Evolutionary conservation across 1,140 invertebrate species (phyloP).

Genomic region (Drosophila kikkawai): DNA sequence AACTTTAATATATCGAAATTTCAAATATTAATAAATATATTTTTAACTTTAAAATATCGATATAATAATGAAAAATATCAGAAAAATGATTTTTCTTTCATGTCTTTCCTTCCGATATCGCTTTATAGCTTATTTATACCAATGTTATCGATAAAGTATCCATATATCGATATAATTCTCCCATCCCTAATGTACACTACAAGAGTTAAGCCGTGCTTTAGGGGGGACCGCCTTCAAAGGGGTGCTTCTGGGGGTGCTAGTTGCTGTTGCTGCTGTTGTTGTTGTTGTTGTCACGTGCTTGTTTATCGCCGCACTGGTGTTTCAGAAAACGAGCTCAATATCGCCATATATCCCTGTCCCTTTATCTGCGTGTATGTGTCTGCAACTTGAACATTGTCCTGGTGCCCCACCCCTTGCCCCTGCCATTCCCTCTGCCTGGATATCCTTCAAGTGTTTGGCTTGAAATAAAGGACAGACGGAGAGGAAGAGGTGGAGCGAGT

Average conservation of each 20-base stretch:
- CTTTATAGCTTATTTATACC: background rate
- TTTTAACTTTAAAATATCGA: background rate
- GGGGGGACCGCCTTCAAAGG: background rate
- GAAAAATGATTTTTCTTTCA: background rate
- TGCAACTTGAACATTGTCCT: conserved; percentile 24
- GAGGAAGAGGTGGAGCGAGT: background rate
- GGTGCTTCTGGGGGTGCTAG: background rate
- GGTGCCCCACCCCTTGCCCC: background rate
- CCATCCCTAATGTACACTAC: background rate
- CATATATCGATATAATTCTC: background rate
- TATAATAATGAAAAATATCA: background rate
- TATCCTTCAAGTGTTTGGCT: conserved; percentile 22
- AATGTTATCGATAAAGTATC: background rate
- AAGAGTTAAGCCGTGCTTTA: background rate
- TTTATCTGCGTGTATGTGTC: conserved; percentile 12
- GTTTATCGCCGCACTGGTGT: conserved; percentile 26
- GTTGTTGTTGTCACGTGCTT: conserved; percentile 46
- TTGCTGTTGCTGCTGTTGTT: conserved; percentile 6
- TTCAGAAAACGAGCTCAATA: conserved; percentile 27
- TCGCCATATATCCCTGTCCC: conserved; percentile 17
- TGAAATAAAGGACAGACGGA: background rate
- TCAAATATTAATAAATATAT: background rate
- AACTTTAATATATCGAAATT: background rate
- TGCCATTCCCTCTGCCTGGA: background rate
- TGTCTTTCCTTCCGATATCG: background rate